Evolutionary conservation across 2,888 invertebrate genomes (phyloP), one percentile per base, ranked within the genome.

Genomic region (Gryllus longicercus): DNA sequence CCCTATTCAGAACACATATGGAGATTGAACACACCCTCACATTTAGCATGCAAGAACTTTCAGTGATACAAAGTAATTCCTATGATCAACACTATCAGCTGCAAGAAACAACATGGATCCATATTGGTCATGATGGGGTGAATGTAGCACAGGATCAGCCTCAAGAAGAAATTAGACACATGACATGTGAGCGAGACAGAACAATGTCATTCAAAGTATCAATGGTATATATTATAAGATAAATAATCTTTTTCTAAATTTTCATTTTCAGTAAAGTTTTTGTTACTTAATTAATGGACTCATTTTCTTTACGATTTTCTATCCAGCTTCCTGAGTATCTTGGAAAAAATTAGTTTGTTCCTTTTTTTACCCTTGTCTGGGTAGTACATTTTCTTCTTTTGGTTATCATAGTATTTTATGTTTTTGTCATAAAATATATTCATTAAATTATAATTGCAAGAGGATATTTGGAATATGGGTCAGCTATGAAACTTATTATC

Each of bases 91-190:
- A 18, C 63, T 63, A 63, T 63, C 63, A 63, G 63, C 63, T 63
- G 63, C 63, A 63, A 63, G 14, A 63, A 63, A 63, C n/a, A 63
- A 63, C 63, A 63, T 63, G 63, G 63, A 63, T 63, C 63, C 63
- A 63, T n/a, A 63, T 63, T 63, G 63, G 63, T 63, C 63, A 63
- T 63, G 63, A 63, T 63, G 63, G 63, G 63, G 63, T 63, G 63
- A 63, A 63, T 25, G 16, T 75, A 74, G 74, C 74, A 74, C 78
- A 80, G 80, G 78, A 77, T 80, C 80, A 80, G 80, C 80, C 80
- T 80, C 78, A 80, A 78, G 80, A 80, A 38, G 75, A 80, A 77
- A 77, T 50, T 50, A 74, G 79, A 50, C 63, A 63, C 63, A 63
- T 63, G 63, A 63, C 63, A 63, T 63, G 63, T 63, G 63, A 63